These are phyloP conservation scores for Nematostella vectensis DNA, from an alignment of 92 coral and sea anemone genomes.

Conservation along the genomic window DNA sequence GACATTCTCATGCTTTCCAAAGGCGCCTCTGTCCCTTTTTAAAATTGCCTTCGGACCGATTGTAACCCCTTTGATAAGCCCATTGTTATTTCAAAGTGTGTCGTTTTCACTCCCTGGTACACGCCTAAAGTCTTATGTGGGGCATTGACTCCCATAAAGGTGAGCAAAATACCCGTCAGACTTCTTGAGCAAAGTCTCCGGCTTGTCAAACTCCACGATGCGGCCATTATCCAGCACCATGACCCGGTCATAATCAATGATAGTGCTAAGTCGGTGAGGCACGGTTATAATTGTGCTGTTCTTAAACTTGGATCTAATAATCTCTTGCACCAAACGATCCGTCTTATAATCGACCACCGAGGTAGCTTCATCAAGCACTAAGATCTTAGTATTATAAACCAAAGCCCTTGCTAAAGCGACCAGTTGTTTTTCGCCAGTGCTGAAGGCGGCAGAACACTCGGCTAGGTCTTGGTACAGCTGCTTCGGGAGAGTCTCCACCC, in stretches of 20 bases:
- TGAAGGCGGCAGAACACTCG: slow-evolving; percentile 41
- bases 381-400: slow-evolving; percentile 46
- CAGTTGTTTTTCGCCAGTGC: slow-evolving; percentile 55
- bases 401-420: slow-evolving; percentile 67
- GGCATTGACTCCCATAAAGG: slow-evolving; percentile 62
- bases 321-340: slow-evolving; percentile 75
- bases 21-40: too few species aligned
- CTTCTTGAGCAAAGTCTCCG: slow-evolving; percentile 55
- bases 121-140: too few species aligned
- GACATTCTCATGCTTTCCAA: too few species aligned
- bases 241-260: slow-evolving; percentile 78
- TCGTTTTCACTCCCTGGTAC: too few species aligned
- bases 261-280: slow-evolving; percentile 65
- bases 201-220: slow-evolving; percentile 71
- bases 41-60: too few species aligned
- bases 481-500: slow-evolving; percentile 69
- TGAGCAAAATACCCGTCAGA: slow-evolving; percentile 70
- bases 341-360: slow-evolving; percentile 80
- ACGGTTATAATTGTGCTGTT: slow-evolving; percentile 59
- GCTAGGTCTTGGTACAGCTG: slow-evolving; percentile 75
- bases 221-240: slow-evolving; percentile 75
- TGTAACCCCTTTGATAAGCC: too few species aligned
- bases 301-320: slow-evolving; percentile 57
- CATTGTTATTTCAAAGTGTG: too few species aligned
- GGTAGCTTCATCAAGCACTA: slow-evolving; percentile 71